Evolutionary conservation across 1,140 invertebrate genomes (phyloP).

Genomic region (Drosophila ananassae): DNA sequence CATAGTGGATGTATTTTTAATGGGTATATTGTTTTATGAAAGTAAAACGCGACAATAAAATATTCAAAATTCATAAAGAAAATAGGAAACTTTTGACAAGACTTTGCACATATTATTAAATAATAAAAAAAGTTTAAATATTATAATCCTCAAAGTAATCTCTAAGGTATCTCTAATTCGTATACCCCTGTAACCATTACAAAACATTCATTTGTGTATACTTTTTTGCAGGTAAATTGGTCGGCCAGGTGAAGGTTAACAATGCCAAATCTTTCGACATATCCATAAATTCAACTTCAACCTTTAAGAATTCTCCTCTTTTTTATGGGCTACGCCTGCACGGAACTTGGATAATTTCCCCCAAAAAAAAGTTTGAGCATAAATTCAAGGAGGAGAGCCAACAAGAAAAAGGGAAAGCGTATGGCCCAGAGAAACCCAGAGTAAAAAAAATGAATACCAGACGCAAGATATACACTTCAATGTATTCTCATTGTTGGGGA

Average conservation of each 20-base stretch:
- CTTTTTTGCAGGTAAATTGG: slow-evolving; percentile 26
- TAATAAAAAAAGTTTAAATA: neutral
- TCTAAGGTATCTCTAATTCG: neutral
- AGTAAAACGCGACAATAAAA: neutral
- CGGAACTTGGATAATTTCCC: neutral
- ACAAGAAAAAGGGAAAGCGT: slow-evolving; percentile 8
- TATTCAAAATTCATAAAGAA: neutral
- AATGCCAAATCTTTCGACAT: slow-evolving; percentile 48
- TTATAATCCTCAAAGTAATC: neutral
- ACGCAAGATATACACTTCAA: slow-evolving; percentile 2
- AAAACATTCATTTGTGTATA: slow-evolving; percentile 17
- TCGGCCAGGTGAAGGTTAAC: neutral
- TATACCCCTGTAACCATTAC: neutral
- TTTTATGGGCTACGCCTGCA: neutral
- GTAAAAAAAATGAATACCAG: neutral
- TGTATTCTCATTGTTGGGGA: slow-evolving; percentile 16
- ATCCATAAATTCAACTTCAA: slow-evolving; percentile 58
- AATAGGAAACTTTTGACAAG: neutral
- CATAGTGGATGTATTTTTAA: neutral
- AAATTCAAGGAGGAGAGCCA: slow-evolving; percentile 3
- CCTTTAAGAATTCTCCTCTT: slow-evolving; percentile 31
- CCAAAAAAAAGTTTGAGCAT: neutral
- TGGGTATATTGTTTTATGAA: neutral
- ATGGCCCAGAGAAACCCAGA: neutral
- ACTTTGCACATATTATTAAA: neutral